Evolutionary conservation across 2,797 vertebrate genomes (phyloP).

Genomic region (Anguilla megastoma): DNA sequence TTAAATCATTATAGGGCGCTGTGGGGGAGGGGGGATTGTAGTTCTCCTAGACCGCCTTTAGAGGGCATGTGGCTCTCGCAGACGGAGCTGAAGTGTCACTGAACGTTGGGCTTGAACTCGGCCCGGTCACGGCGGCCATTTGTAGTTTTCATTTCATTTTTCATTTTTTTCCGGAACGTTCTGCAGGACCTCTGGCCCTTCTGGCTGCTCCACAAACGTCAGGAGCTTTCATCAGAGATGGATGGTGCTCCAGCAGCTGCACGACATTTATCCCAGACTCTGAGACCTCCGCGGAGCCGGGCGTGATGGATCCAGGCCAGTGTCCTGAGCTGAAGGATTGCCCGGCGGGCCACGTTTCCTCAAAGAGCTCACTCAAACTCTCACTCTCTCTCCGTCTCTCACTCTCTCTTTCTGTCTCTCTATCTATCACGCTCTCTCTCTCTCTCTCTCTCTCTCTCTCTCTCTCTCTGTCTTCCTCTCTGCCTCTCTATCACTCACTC

Average conservation of each 20-base stretch:
- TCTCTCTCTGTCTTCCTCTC: too few relatives aligned
- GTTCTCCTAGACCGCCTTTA: too few relatives aligned
- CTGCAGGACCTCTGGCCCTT: not conserved
- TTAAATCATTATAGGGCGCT: not conserved
- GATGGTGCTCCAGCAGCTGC: not conserved
- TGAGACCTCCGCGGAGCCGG: not conserved
- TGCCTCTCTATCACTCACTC: too few relatives aligned
- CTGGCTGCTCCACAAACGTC: not conserved
- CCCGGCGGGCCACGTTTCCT: not conserved
- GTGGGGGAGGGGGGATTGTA: not conserved
- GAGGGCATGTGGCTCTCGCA: not conserved
- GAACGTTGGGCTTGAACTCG: not conserved
- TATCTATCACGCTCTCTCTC: too few relatives aligned
- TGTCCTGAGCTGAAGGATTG: not conserved
- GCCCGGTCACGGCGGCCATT: too few relatives aligned
- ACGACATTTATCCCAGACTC: constrained; percentile 4
- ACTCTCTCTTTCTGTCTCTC: not conserved
- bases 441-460: too few relatives aligned
- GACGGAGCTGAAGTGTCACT: not conserved
- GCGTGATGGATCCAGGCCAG: constrained; percentile 6
- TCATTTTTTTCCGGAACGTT: not conserved
- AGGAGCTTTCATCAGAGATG: constrained; percentile 14
- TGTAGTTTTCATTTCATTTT: not conserved
- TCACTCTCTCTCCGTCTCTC: not conserved
- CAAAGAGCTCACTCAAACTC: not conserved